phyloP scores from a whole-genome alignment of 2,113 vertebrate species.

The Anoura caudifer region DNA sequence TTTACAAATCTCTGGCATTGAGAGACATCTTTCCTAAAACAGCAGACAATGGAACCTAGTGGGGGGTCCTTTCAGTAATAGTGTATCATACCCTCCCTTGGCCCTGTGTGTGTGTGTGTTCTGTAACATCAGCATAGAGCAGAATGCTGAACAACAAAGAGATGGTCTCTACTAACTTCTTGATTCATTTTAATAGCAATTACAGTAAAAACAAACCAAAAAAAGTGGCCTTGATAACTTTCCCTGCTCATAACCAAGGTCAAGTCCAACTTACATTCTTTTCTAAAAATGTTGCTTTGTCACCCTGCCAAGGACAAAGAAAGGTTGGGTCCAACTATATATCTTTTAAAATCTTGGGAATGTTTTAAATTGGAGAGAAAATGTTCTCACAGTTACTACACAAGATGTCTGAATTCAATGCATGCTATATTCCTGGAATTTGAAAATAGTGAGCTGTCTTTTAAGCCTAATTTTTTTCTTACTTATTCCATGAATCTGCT shows the following conservation, averaged over 20 bases:
- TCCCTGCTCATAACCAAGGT: slow-evolving; percentile 54
- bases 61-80: no score
- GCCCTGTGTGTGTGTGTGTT: no score
- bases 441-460: slow-evolving; percentile 22
- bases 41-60: no score
- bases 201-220: slow-evolving; percentile 21
- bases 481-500: neutral
- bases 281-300: slow-evolving; percentile 71
- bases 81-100: no score
- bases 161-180: neutral
- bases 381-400: slow-evolving; percentile 46
- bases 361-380: slow-evolving; percentile 56
- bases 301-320: slow-evolving; percentile 71
- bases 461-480: neutral
- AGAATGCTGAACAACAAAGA: neutral
- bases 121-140: neutral
- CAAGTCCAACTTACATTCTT: slow-evolving; percentile 67
- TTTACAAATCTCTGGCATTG: no score
- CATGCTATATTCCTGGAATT: neutral
- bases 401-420: slow-evolving; percentile 16
- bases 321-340: slow-evolving; percentile 55
- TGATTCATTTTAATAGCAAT: slow-evolving; percentile 43
- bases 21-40: no score
- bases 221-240: slow-evolving; percentile 69
- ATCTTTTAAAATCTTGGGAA: slow-evolving; percentile 63